Evolutionary conservation across 2,888 invertebrate species (phyloP), one percentile per base, ranked within the genome.

Genomic region (Euspilapteryx auroguttella): DNA sequence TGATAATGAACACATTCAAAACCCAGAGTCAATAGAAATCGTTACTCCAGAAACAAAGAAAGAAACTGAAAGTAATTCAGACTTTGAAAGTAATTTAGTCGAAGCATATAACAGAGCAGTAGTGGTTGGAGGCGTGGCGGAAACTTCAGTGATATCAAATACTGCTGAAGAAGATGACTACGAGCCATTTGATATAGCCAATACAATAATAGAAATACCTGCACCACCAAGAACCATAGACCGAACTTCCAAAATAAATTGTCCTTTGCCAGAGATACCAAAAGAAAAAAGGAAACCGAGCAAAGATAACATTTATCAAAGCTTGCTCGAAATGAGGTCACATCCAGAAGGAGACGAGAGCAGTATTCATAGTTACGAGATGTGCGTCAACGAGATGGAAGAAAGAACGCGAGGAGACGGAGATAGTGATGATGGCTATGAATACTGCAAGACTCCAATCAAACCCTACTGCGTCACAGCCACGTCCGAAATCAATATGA

Each of bases 301-400:
- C 24, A 55, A 53, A 39, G 62, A 68, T 25, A 73, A 73, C 41
- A 62, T 73, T 35, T 77, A 77, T 41, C 76, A 77, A 42, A 62
- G 64, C 37, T 46, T 76, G 26, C 40, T 66, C 37, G 75, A 77
- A 47, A 64, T 71, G 57, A 55, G 71, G 34, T 73, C 69, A 3
- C 68, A 75, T 33, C 71, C 71, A 12, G 76, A 73, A 49, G 76
- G 71, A 2, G 75, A 76, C 34, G 68, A 69, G 34, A 68, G 52
- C 29, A 77, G 75, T 42, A 45, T 78, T 24, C 79, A 79, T 33
- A 79, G 76, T 35, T 79, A 79, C 38, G 80, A 80, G 46, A 52
- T 66, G 7, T 79, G 75, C 37, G 65, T 63, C 3, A 57, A 50
- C 25, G 55, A 59, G 17, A 39, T 71, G 17, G 66, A 71, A 43